Evolutionary conservation across 2,797 vertebrate genomes (phyloP).

Genomic region (Buceros bicornis): DNA sequence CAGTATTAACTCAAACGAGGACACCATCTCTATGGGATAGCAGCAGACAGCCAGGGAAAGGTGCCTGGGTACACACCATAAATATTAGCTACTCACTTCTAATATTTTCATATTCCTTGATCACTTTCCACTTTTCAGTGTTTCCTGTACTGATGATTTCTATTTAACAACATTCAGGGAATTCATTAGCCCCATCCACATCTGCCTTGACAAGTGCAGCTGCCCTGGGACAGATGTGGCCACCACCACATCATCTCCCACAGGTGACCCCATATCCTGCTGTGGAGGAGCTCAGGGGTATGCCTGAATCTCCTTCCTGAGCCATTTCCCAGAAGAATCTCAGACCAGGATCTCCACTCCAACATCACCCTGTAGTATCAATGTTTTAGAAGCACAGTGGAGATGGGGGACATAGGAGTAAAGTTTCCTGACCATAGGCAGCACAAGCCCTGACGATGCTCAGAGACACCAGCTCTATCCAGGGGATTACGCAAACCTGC

Average conservation of each 20-base stretch:
- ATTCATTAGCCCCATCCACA: background rate
- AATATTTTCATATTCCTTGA: background rate
- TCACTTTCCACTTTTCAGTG: background rate
- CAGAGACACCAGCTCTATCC: background rate
- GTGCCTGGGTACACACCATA: background rate
- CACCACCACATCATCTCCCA: background rate
- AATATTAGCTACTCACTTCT: background rate
- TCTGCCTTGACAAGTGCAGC: background rate
- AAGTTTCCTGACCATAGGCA: background rate
- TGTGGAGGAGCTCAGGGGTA: background rate
- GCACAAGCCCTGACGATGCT: background rate
- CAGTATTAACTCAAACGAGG: too few relatives aligned
- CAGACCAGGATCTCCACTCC: background rate
- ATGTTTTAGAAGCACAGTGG: background rate
- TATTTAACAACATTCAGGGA: background rate
- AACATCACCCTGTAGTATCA: background rate
- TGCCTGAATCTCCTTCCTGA: background rate
- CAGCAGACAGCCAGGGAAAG: background rate
- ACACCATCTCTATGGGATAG: background rate
- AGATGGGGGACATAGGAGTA: background rate
- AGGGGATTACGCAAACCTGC: background rate
- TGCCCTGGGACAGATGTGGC: background rate
- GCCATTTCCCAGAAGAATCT: background rate
- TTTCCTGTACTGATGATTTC: background rate
- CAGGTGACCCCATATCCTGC: too few relatives aligned